Percentiles rank a stretch among this genome's conserved stretches.
phyloP scores from a whole-genome alignment of 2,888 invertebrate species.

The Drosophila melanosoma region DNA sequence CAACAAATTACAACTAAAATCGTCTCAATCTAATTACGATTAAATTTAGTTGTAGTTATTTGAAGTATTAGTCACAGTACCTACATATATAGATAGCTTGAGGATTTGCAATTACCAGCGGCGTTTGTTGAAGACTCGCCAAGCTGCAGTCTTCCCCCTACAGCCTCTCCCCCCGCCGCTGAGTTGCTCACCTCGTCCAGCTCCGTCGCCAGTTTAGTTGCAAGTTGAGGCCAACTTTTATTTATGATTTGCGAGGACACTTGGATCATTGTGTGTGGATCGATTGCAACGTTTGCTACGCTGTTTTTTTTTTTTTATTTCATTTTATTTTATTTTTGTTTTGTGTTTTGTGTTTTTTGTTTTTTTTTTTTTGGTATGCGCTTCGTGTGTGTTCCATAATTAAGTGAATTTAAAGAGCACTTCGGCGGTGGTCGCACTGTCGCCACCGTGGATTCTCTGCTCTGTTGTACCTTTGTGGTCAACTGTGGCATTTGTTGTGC shows the following conservation, averaged over 20 bases:
- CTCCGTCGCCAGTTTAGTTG: not conserved
- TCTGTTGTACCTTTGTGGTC: slow-evolving; percentile 1
- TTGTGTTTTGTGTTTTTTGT: slow-evolving; percentile 11
- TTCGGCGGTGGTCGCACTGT: slow-evolving; percentile 71
- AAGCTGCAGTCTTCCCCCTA: slow-evolving; percentile 5
- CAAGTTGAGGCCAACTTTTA: slow-evolving; percentile 57
- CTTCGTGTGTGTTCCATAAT: slow-evolving; percentile 84
- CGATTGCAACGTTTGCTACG: slow-evolving; percentile 51
- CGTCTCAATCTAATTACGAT: not conserved
- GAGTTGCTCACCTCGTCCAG: not conserved
- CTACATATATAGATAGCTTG: slow-evolving; percentile 3
- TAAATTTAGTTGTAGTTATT: not conserved
- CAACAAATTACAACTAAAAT: not conserved
- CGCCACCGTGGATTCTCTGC: slow-evolving; percentile 31
- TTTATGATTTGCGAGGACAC: slow-evolving; percentile 79
- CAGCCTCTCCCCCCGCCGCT: not conserved
- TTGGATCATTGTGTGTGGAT: slow-evolving; percentile 48
- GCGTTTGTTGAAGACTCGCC: slow-evolving; percentile 27
- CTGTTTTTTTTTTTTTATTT: slow-evolving; percentile 34
- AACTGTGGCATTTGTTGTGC: slow-evolving; percentile 27
- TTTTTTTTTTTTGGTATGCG: slow-evolving; percentile 60
- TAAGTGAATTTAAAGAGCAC: slow-evolving; percentile 82
- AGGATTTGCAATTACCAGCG: slow-evolving; percentile 50
- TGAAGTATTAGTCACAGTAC: slow-evolving; percentile 31
- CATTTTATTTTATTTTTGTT: slow-evolving; percentile 30